Percentiles rank a stretch among this genome's conserved stretches.
Evolutionary conservation across 2,888 invertebrate genomes (phyloP).

Genomic region (Watsonalla binaria): DNA sequence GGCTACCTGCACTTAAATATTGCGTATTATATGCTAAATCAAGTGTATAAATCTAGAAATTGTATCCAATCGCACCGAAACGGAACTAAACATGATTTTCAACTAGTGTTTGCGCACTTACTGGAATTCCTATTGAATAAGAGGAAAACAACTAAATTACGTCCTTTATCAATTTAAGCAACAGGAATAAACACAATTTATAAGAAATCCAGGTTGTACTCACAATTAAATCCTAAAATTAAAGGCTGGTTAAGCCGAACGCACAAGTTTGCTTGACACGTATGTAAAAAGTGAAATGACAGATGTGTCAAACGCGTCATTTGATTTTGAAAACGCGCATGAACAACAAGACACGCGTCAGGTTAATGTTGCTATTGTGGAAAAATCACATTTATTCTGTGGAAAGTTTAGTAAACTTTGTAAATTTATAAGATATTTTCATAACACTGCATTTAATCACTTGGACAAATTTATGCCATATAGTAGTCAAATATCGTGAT

Average conservation of each 20-base stretch:
- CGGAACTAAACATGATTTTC: constrained; percentile 24
- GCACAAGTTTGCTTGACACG: constrained; percentile 71
- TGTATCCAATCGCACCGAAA: constrained; percentile 20
- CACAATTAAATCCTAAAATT: constrained; percentile 70
- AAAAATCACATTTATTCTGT: constrained; percentile 4
- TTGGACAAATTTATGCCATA: too few relatives aligned
- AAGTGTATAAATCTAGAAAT: constrained; percentile 25
- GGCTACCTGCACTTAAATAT: constrained; percentile 2
- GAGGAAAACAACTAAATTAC: background rate
- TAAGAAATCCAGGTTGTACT: constrained; percentile 43
- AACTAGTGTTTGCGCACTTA: constrained; percentile 4
- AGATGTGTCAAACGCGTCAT: constrained; percentile 52
- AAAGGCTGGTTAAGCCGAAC: constrained; percentile 64
- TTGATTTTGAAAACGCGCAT: constrained; percentile 15
- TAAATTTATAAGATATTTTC: background rate
- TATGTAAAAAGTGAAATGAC: constrained; percentile 69
- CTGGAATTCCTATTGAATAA: background rate
- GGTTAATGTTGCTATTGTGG: constrained; percentile 24
- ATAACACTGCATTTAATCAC: too few relatives aligned
- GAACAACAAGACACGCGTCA: constrained; percentile 41
- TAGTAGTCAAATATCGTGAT: too few relatives aligned
- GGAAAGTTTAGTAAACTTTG: background rate
- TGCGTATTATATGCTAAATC: constrained; percentile 35
- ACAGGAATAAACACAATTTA: constrained; percentile 8
- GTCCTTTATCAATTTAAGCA: constrained; percentile 6